phyloP scores from a whole-genome alignment of 2,888 invertebrate genomes.

The Troides aeacus region DNA sequence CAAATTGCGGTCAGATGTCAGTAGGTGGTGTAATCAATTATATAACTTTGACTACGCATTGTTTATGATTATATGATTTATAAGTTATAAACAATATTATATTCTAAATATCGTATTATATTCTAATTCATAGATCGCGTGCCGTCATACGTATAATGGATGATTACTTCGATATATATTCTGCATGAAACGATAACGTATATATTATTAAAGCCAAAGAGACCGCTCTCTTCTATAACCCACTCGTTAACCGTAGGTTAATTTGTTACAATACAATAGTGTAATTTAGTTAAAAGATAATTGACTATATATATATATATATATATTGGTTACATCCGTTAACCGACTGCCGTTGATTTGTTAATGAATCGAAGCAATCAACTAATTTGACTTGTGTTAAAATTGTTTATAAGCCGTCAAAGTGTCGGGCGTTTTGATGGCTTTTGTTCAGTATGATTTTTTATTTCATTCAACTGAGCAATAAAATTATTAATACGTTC shows the following conservation, averaged over 20 bases:
- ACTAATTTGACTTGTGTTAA: constrained; percentile 24
- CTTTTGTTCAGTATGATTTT: constrained; percentile 8
- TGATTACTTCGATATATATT: constrained; percentile 11
- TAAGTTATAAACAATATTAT: background rate
- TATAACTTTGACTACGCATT: background rate
- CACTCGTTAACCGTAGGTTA: constrained; percentile 24
- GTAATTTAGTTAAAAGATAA: constrained; percentile 24
- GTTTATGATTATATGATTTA: background rate
- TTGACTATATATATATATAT: constrained; percentile 10
- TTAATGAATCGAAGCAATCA: constrained; percentile 27
- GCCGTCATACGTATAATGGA: constrained; percentile 2
- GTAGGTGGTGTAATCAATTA: constrained; percentile 2
- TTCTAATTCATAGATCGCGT: constrained; percentile 28
- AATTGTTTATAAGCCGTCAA: constrained; percentile 19
- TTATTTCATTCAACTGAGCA: background rate
- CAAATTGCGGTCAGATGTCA: background rate
- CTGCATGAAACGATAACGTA: constrained; percentile 6
- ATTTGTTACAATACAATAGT: constrained; percentile 30
- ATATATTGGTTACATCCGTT: constrained; percentile 18
- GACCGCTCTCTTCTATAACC: constrained; percentile 25
- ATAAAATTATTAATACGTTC: too few relatives aligned
- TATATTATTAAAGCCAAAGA: constrained; percentile 21
- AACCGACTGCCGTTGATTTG: constrained; percentile 18
- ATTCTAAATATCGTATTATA: constrained; percentile 1
- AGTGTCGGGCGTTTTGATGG: constrained; percentile 14